Conservation (phyloP, 1,140 invertebrate genomes). For the Drosophila equinoxialis region DNA sequence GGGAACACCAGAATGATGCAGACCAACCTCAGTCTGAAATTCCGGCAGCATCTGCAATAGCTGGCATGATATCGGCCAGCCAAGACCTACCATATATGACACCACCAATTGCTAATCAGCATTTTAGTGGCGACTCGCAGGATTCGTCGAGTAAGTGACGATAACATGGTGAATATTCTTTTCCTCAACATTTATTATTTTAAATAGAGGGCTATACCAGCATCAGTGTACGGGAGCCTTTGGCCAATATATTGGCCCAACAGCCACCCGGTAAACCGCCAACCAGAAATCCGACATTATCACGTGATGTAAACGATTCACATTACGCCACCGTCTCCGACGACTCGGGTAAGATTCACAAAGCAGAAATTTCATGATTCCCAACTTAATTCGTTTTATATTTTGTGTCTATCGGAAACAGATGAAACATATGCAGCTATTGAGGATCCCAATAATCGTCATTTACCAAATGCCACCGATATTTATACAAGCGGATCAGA, state of each 20-base stretch:
- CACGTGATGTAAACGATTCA: constrained; percentile 84
- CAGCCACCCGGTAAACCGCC: constrained; percentile 82
- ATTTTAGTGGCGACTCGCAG: constrained; percentile 93
- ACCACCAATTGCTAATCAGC: constrained; percentile 87
- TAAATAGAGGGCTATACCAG: constrained; percentile 93
- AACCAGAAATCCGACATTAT: constrained; percentile 82
- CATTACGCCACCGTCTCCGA: constrained; percentile 93
- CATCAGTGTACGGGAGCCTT: constrained; percentile 93
- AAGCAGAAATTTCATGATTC: background rate
- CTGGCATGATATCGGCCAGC: constrained; percentile 91
- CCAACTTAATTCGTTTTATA: background rate
- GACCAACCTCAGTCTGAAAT: constrained; percentile 84
- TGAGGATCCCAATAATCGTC: constrained; percentile 89
- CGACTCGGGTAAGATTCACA: constrained; percentile 87
- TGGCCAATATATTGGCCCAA: constrained; percentile 89
- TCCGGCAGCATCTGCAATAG: constrained; percentile 91
- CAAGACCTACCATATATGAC: constrained; percentile 95
- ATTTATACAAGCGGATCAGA: constrained; percentile 92
- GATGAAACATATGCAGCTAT: constrained; percentile 96
- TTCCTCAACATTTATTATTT: background rate
- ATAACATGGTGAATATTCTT: background rate
- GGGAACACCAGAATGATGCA: constrained; percentile 57
- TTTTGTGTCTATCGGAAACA: constrained; percentile 52
- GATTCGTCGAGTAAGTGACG: constrained; percentile 89
- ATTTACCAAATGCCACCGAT: constrained; percentile 83